Evolutionary conservation across 2,888 invertebrate genomes (phyloP), one percentile per base, ranked within the genome.

Genomic region (Pollenia labialis): DNA sequence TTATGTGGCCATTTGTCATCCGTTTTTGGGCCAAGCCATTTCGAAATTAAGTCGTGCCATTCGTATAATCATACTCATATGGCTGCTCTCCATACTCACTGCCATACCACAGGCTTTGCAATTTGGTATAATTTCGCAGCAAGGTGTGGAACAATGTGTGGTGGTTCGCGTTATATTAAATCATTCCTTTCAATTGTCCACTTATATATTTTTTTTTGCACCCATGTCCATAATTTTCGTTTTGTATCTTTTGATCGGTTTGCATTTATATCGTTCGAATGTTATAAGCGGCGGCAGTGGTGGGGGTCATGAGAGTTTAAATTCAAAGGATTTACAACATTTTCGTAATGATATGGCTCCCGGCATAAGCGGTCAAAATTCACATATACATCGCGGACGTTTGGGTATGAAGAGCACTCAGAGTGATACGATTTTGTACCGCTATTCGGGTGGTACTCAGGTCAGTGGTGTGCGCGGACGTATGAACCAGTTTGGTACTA

Each of bases 171-270:
- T 93, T 9, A 92, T 94, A 3, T 89, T 94, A 1, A 88, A 93
- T 40, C 94, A 95, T 89, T 94, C 95, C 0, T 95, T 95, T 90
- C 94, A 94, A 87, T 89, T 95, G n/a, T 95, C 95, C 18, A 95
- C 96, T 0, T 95, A 96, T 90, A 94, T 97, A 89, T 97, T 98
- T 93, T 98, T 98, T 92, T 95, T 97, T 74, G 95, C 96, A n/a
- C 98, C 98, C 4, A 97, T 98, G 97, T 96, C 96, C 54, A 94
- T 97, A 87, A 97, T 98, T 90, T 95, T 96, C n/a, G 96, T 97
- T 86, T 93, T 98, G 85, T 98, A 98, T 91, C 94, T 96, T 80
- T 93, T 97, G 89, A 97, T 97, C 89, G 97, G 96, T 0, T 90
- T 96, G 66, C 96, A 96, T 91, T 93, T 97, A 88, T 94, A 95